These are phyloP conservation scores for Minunthozetes semirufus DNA, from an alignment of 2,888 invertebrate species.

Conservation along the genomic window DNA sequence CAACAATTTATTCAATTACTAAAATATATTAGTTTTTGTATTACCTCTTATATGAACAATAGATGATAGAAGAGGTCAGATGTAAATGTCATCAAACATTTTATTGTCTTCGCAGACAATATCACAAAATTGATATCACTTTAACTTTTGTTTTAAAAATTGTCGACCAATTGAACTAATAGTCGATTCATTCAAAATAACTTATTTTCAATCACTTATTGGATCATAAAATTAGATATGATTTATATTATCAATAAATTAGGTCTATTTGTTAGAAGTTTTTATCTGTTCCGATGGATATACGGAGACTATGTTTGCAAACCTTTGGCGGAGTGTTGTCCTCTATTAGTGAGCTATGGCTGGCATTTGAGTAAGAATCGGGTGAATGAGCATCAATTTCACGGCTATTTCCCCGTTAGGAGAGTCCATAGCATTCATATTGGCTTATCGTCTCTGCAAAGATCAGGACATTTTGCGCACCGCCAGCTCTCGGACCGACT, in stretches of 20 bases:
- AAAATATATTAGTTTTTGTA: not conserved
- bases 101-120: not conserved
- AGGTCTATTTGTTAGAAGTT: not conserved
- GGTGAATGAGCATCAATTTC: slow-evolving; percentile 20
- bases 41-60: not conserved
- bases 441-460: not conserved
- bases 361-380: not conserved
- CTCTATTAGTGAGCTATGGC: slow-evolving; percentile 1
- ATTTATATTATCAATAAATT: too few relatives aligned
- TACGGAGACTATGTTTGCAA: not conserved
- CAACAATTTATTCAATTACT: slow-evolving; percentile 7
- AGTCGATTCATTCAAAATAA: too few relatives aligned
- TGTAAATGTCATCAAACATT: not conserved
- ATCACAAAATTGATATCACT: not conserved
- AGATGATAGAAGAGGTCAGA: not conserved
- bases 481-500: not conserved
- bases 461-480: slow-evolving; percentile 1
- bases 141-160: not conserved
- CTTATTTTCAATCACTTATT: too few relatives aligned
- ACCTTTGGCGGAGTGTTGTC: slow-evolving; percentile 5
- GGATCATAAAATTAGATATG: too few relatives aligned
- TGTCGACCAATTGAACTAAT: not conserved
- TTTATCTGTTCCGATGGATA: not conserved
- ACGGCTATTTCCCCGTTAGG: slow-evolving; percentile 3
- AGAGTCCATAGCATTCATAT: not conserved